phyloP scores from a whole-genome alignment of 2,888 invertebrate species.

The Andrena marginata region DNA sequence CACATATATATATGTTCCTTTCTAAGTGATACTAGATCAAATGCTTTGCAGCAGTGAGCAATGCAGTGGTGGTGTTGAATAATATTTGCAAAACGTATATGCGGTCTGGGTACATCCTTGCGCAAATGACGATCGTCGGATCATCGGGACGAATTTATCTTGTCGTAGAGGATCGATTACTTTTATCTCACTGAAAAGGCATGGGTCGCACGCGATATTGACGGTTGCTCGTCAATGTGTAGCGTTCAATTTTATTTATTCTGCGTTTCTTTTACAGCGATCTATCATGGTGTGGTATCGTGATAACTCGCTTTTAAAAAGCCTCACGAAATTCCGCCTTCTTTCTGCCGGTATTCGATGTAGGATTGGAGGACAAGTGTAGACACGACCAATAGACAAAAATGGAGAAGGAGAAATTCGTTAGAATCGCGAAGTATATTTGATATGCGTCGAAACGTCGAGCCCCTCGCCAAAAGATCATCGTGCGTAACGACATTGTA shows the following conservation, averaged over 20 bases:
- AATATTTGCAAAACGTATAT: slow-evolving; percentile 26
- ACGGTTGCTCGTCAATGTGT: slow-evolving; percentile 35
- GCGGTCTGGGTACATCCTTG: slow-evolving; percentile 58
- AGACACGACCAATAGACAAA: not conserved
- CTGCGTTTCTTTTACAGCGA: slow-evolving; percentile 13
- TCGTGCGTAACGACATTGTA: slow-evolving; percentile 22
- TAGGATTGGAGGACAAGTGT: not conserved
- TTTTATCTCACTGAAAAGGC: not conserved
- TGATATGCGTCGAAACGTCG: slow-evolving; percentile 24
- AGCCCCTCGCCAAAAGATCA: slow-evolving; percentile 37
- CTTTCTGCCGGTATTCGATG: not conserved
- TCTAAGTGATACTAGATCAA: slow-evolving; percentile 51
- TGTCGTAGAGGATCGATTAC: slow-evolving; percentile 12
- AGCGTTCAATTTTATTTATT: slow-evolving; percentile 54
- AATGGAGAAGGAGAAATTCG: not conserved
- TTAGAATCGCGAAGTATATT: slow-evolving; percentile 12
- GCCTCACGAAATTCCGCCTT: not conserved
- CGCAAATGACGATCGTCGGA: slow-evolving; percentile 34
- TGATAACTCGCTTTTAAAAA: not conserved
- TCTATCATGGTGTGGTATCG: slow-evolving; percentile 30
- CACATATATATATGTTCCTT: slow-evolving; percentile 38
- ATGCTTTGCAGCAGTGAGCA: slow-evolving; percentile 34
- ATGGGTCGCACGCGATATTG: slow-evolving; percentile 11
- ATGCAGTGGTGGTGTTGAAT: slow-evolving; percentile 4
- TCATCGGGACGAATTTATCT: slow-evolving; percentile 21